Evolutionary conservation across 1,140 invertebrate genomes (phyloP), one percentile per base, ranked within the genome.

Genomic region (Leptoteleia sp.): DNA sequence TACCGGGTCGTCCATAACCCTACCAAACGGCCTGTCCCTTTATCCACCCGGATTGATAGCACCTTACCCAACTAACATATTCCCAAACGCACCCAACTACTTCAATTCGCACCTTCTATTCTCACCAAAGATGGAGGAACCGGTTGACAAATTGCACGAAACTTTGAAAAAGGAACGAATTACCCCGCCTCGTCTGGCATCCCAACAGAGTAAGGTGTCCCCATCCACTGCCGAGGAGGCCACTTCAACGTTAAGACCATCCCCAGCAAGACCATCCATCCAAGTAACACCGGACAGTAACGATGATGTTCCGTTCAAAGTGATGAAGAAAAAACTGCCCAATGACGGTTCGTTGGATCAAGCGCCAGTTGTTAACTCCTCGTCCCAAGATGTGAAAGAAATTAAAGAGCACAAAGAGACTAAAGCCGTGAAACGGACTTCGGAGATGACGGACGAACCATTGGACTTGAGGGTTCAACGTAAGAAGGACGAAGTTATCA

Each of bases 401-500:
- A 9, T 7, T 0, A 25, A 48, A 7, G 57, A 77, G 9, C 17
- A 33, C n/a, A 72, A 64, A 62, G 42, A 68, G 38, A 3, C 7
- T 13, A 48, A 13, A 15, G 33, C 45, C 16, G 16, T 17, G 3
- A 33, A 70, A 22, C 25, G 40, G 0, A 7, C 3, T 4, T 6
- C 13, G 0, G 40, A 55, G n/a, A 47, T n/a, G 0, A n/a, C 45
- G 11, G 94, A 95, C 65, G 92, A 94, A 81, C 94, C 94, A 0
- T 81, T 96, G 17, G 95, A 96, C 86, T 89, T 95, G n/a, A 92
- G 93, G 38, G 89, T 94, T 0, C 88, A 90, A 33, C 86, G 91
- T 52, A 91, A 90, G 78, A 90, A 89, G 76, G 87, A 86, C 6
- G 67, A 61, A 4, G 3, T 31, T n/a, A n/a, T 3, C 6, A 35